These are phyloP conservation scores for Tenodera sinensis DNA, from an alignment of 2,888 invertebrate genomes.

Conservation along the genomic window DNA sequence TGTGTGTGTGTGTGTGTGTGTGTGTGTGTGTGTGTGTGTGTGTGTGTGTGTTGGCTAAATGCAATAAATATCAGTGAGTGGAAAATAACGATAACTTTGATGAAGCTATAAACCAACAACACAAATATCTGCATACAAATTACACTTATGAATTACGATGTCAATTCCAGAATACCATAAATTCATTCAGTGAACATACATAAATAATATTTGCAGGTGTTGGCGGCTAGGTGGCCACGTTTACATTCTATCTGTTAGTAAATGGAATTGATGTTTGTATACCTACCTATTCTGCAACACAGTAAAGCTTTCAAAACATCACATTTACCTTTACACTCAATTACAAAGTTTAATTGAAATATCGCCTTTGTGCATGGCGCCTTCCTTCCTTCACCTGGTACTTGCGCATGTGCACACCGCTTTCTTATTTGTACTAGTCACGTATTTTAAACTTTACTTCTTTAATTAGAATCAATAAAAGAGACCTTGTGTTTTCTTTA, in stretches of 20 bases:
- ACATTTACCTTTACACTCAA: not conserved
- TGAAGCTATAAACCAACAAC: not conserved
- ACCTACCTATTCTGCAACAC: not conserved
- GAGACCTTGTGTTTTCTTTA: too few species aligned
- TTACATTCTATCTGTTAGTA: not conserved
- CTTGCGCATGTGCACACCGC: not conserved
- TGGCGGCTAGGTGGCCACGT: not conserved
- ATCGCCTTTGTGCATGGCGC: not conserved
- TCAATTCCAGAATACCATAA: not conserved
- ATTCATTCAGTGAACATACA: not conserved
- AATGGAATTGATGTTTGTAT: not conserved
- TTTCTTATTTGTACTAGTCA: not conserved
- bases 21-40: too few species aligned
- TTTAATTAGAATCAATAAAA: not conserved
- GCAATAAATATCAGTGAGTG: not conserved
- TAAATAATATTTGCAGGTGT: not conserved
- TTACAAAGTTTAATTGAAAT: not conserved
- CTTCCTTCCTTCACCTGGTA: not conserved
- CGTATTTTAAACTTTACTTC: not conserved
- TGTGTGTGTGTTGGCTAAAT: too few species aligned
- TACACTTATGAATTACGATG: not conserved
- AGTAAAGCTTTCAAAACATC: not conserved
- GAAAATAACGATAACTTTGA: not conserved
- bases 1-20: too few species aligned
- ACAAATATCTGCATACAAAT: not conserved